Percentiles rank a stretch among this genome's conserved stretches.
These are phyloP conservation scores for Epinotia bilunana DNA, from an alignment of 2,888 invertebrate species.

Conservation along the genomic window DNA sequence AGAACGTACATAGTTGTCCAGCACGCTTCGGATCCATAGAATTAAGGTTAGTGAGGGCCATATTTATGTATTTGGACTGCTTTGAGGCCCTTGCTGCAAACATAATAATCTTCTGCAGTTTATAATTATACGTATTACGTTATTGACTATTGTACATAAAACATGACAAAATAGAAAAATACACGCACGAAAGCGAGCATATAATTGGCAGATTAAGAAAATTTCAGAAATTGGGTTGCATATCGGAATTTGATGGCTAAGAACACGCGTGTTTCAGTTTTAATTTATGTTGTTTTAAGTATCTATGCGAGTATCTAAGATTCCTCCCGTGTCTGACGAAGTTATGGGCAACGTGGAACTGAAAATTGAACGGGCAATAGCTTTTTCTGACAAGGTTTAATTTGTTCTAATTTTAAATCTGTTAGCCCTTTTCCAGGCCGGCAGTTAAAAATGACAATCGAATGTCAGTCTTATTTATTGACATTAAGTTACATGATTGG, in stretches of 20 bases:
- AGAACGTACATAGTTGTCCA: slow-evolving; percentile 43
- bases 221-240: neutral
- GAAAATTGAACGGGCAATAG: too few relatives aligned
- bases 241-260: neutral
- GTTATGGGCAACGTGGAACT: neutral
- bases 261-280: neutral
- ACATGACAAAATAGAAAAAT: too few relatives aligned
- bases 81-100: neutral
- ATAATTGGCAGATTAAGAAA: too few relatives aligned
- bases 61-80: slow-evolving; percentile 24
- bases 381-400: neutral
- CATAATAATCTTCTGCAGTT: neutral
- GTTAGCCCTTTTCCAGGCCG: too few relatives aligned
- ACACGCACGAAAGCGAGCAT: too few relatives aligned
- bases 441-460: too few relatives aligned
- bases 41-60: slow-evolving; percentile 43
- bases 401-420: neutral
- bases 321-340: neutral
- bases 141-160: too few relatives aligned
- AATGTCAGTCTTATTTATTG: too few relatives aligned
- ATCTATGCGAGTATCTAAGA: neutral
- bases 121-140: too few relatives aligned
- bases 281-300: neutral
- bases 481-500: too few relatives aligned
- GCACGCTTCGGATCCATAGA: slow-evolving; percentile 44